Conservation (phyloP, 2,888 invertebrate genomes). For the Xestobium rufovillosum region DNA sequence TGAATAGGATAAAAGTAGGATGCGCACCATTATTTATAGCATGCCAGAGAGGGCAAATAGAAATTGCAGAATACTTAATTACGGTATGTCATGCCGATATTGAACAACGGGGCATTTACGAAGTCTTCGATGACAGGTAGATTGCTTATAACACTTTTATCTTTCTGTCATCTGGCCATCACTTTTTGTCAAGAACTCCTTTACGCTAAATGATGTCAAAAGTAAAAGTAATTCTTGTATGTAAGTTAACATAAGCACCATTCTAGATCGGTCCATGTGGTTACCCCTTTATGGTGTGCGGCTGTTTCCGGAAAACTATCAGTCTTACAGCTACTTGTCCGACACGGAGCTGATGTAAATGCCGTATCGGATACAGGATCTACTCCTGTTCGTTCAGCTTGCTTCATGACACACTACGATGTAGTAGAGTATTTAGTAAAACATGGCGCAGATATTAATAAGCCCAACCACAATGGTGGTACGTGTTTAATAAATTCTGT, state of each 20-base stretch:
- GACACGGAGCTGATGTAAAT: slow-evolving; percentile 78
- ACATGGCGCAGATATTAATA: slow-evolving; percentile 75
- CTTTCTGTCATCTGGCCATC: too few species aligned
- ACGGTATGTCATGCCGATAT: slow-evolving; percentile 74
- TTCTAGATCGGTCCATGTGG: slow-evolving; percentile 63
- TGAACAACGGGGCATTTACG: slow-evolving; percentile 79
- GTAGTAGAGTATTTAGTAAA: slow-evolving; percentile 69
- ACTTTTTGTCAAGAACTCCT: too few species aligned
- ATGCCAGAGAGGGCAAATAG: slow-evolving; percentile 69
- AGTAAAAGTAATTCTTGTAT: too few species aligned
- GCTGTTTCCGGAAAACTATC: slow-evolving; percentile 76
- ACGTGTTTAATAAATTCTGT: slow-evolving; percentile 91
- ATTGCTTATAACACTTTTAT: too few species aligned
- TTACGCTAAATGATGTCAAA: too few species aligned
- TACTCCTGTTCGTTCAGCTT: slow-evolving; percentile 83
- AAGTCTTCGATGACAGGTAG: slow-evolving; percentile 71
- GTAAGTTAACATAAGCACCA: too few species aligned
- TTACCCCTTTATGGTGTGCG: slow-evolving; percentile 88
- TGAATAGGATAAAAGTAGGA: slow-evolving; percentile 61
- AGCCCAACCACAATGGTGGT: slow-evolving; percentile 84
- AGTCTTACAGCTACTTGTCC: slow-evolving; percentile 69
- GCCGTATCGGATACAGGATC: slow-evolving; percentile 83
- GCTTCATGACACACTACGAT: slow-evolving; percentile 84
- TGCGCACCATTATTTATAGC: slow-evolving; percentile 78
- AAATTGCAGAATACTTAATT: slow-evolving; percentile 80